A percentile compares a stretch with the other conserved stretches of the same genome.
Conservation (phyloP, 1,140 invertebrate species). For the Lepidurus apus region DNA sequence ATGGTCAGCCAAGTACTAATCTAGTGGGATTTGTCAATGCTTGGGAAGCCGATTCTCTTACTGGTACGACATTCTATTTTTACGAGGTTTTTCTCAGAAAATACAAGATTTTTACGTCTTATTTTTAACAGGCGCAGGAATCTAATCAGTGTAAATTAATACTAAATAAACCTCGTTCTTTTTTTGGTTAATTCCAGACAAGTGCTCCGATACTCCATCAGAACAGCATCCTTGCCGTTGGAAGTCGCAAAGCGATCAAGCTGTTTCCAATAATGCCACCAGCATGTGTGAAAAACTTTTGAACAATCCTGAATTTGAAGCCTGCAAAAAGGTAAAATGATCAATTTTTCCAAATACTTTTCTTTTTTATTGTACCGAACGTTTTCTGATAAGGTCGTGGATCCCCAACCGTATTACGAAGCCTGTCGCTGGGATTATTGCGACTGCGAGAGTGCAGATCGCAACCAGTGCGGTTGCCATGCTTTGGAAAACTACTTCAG, state of each 20-base stretch:
- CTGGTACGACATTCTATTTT: slow-evolving; percentile 48
- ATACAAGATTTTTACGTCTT: no score
- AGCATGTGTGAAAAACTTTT: slow-evolving; percentile 59
- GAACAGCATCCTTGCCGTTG: slow-evolving; percentile 46
- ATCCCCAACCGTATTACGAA: slow-evolving; percentile 46
- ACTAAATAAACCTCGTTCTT: slow-evolving; percentile 33
- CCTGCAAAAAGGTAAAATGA: slow-evolving; percentile 54
- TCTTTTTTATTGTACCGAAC: not conserved
- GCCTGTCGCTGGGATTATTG: slow-evolving; percentile 74
- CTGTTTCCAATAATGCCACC: slow-evolving; percentile 46
- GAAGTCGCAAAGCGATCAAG: slow-evolving; percentile 43
- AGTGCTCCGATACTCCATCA: slow-evolving; percentile 53
- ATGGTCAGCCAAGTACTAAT: slow-evolving; percentile 47
- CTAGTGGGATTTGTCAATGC: slow-evolving; percentile 55
- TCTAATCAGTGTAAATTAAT: slow-evolving; percentile 26
- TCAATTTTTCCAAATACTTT: slow-evolving; percentile 24
- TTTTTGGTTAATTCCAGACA: slow-evolving; percentile 48
- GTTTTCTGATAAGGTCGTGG: slow-evolving; percentile 46
- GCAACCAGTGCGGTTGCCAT: slow-evolving; percentile 60
- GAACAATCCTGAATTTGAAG: slow-evolving; percentile 55
- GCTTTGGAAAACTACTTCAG: slow-evolving; percentile 68
- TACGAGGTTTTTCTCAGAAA: not conserved
- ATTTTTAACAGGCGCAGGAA: no score
- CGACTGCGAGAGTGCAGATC: slow-evolving; percentile 53
- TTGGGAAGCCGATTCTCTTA: slow-evolving; percentile 60